These are phyloP conservation scores for Chamaea fasciata DNA, from an alignment of 2,113 vertebrate species.

Conservation along the genomic window DNA sequence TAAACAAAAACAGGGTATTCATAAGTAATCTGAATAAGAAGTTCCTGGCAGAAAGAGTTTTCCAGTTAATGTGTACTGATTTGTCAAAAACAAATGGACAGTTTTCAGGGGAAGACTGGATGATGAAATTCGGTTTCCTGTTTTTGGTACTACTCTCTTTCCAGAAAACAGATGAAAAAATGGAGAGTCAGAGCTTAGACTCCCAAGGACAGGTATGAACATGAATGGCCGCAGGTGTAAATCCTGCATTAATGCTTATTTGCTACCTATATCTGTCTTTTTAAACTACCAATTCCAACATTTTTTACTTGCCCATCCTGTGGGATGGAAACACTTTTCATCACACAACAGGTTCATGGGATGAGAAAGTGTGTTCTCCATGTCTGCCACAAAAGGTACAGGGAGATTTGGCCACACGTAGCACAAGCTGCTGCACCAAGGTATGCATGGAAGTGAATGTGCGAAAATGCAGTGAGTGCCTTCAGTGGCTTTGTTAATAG, in stretches of 20 bases:
- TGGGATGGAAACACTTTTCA: neutral
- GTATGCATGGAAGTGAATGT: accelerated
- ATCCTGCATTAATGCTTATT: neutral
- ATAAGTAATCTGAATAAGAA: neutral
- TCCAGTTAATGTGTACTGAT: neutral
- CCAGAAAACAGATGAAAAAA: neutral
- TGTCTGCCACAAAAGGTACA: neutral
- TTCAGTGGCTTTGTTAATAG: conserved; percentile 49
- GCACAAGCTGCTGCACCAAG: accelerated
- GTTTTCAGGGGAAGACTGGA: neutral
- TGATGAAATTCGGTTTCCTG: neutral
- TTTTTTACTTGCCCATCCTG: neutral
- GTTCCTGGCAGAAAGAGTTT: neutral
- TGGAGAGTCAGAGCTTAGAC: neutral
- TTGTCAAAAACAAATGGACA: neutral
- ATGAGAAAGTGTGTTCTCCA: neutral
- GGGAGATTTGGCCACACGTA: neutral
- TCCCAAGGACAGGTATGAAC: neutral
- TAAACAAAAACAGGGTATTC: neutral
- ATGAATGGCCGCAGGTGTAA: neutral
- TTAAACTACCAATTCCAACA: neutral
- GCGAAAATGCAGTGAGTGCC: conserved; percentile 7
- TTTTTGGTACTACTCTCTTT: neutral
- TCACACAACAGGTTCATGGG: accelerated
- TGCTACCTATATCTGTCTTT: neutral